phyloP scores from a whole-genome alignment of 2,113 vertebrate species.

The Bombycilla garrulus region DNA sequence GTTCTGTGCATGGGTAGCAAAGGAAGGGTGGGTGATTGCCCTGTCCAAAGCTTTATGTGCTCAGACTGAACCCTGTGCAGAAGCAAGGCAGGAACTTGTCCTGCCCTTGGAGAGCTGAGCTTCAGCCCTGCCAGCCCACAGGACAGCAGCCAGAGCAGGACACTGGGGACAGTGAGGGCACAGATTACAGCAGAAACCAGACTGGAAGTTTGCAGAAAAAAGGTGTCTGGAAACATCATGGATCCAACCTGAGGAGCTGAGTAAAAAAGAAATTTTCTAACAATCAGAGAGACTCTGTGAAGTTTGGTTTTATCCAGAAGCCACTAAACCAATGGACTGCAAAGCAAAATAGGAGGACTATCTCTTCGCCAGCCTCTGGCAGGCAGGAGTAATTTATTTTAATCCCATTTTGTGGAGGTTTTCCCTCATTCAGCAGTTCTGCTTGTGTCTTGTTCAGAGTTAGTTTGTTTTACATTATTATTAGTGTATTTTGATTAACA shows the following conservation, averaged over 20 bases:
- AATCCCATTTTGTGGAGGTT: neutral
- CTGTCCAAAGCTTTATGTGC: neutral
- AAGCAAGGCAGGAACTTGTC: neutral
- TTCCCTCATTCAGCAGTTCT: neutral
- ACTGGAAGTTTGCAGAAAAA: neutral
- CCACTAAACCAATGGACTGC: neutral
- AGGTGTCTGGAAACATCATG: neutral
- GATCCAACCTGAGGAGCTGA: neutral
- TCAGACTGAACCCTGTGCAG: neutral
- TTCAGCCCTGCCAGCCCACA: fast-evolving
- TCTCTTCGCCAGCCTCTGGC: neutral
- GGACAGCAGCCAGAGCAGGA: neutral
- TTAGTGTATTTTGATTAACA: neutral
- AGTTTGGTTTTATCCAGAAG: neutral
- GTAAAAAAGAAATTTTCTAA: neutral
- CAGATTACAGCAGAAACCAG: neutral
- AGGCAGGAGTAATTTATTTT: neutral
- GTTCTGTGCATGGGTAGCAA: neutral
- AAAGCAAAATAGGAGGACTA: neutral
- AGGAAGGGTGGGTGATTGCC: neutral
- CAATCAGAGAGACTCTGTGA: neutral
- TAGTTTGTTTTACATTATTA: neutral
- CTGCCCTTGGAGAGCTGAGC: neutral
- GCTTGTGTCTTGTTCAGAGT: neutral
- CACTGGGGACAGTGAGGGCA: neutral